A percentile compares a stretch with the other conserved stretches of the same genome.
These are phyloP conservation scores for Cataglyphis rosenhaueri DNA, from an alignment of 2,888 invertebrate species.

Conservation along the genomic window DNA sequence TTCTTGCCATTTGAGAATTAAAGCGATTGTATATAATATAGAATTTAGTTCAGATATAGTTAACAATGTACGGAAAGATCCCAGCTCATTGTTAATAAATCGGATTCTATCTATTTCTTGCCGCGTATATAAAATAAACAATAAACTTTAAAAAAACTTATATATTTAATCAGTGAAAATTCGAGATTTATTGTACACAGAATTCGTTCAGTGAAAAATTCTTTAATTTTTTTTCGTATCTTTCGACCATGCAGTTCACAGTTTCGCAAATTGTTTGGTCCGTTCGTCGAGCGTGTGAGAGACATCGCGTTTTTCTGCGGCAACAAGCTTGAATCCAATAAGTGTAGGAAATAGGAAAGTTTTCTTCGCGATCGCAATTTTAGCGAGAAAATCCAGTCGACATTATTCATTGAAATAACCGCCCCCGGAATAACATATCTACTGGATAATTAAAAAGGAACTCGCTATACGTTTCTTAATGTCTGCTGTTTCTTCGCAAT, in stretches of 20 bases:
- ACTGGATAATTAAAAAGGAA: neutral
- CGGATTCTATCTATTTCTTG: neutral
- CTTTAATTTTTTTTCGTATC: neutral
- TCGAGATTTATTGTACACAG: neutral
- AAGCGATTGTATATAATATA: neutral
- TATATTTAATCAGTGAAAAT: neutral
- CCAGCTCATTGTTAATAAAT: neutral
- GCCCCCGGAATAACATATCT: neutral
- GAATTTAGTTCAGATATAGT: neutral
- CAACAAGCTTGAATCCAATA: neutral
- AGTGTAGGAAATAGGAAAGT: neutral
- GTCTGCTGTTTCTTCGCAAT: neutral
- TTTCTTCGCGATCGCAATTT: neutral
- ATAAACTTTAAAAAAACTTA: neutral
- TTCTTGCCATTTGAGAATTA: neutral
- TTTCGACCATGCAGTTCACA: neutral
- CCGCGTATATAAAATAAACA: neutral
- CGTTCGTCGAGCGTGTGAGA: neutral
- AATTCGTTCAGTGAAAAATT: neutral
- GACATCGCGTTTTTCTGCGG: neutral
- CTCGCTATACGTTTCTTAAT: constrained; percentile 3
- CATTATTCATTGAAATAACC: neutral
- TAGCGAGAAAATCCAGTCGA: neutral
- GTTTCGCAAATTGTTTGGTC: neutral
- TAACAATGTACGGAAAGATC: neutral